Evolutionary conservation across 2,113 vertebrate species (phyloP), one percentile per base, ranked within the genome.

Genomic region (Calyptomena viridis): DNA sequence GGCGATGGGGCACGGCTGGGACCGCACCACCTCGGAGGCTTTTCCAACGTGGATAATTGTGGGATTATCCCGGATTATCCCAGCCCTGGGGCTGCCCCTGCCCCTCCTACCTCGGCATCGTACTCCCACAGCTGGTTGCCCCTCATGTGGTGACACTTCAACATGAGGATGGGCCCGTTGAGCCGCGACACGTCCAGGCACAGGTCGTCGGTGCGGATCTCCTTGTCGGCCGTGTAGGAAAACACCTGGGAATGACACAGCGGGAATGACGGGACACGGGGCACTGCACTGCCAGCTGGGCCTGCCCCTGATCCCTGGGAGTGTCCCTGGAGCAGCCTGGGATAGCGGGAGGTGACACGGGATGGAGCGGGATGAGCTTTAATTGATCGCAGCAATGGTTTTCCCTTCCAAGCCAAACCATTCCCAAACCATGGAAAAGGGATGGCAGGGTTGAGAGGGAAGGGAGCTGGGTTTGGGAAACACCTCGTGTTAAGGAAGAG

Each of bases 121-220:
- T 99, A 99, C 79, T 99, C 99, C 97, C 99, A 99, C 96, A 99
- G 98, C 98, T 99, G 99, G 97, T 99, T 99, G 52, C 99, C 99
- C 94, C 99, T 98, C 99, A 99, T 99, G 96, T 99, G 99, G 94
- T 99, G 99, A 95, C 99, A 99, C 97, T 99, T 99, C 71, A 99
- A 97, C 99, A 99, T 99, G 79, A 98, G 97, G 20, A 99, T 98
- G 6, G 99, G 99, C 30, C 99, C 99, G 49, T 98, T 99, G 82
- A 99, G 98, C 69, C 99, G 98, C 12, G 99, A 99, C 71, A 99
- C 99, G 66, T 99, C 99, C 97, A 99, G 97, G 94, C 99, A 99
- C 90, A 99, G 97, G 87, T 99, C 99, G 27, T 99, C 99, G 5
- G 99, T 99, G 82, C 99, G 98, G 79, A 99, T 99, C 98, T 99